phyloP scores from a whole-genome alignment of 2,797 vertebrate species.

The Peromyscus aztecus region DNA sequence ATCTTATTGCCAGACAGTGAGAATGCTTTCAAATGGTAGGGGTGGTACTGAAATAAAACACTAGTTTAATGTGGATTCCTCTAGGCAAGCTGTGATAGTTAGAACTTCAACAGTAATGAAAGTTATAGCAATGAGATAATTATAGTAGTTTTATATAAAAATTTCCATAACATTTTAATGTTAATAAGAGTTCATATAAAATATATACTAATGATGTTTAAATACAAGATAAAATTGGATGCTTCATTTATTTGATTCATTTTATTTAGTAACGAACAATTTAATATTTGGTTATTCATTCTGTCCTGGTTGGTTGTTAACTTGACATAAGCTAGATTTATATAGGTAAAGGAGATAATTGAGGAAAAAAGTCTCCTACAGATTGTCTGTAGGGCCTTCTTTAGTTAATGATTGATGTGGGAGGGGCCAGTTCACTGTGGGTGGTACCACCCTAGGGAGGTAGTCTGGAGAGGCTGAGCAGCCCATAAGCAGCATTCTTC shows the following conservation, averaged over 20 bases:
- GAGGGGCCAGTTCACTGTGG: not conserved
- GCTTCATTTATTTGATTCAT: constrained; percentile 45
- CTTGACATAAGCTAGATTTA: not conserved
- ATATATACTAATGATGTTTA: constrained; percentile 44
- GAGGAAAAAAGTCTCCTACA: not conserved
- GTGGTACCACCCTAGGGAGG: no score
- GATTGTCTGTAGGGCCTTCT: not conserved
- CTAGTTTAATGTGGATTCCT: not conserved
- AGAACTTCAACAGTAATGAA: constrained; percentile 37
- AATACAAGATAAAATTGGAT: constrained; percentile 43
- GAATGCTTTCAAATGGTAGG: not conserved
- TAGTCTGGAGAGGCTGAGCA: not conserved
- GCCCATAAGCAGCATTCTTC: not conserved
- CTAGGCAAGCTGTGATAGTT: constrained; percentile 15
- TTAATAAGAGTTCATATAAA: constrained; percentile 32
- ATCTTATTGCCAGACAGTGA: constrained; percentile 12
- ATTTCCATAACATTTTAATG: constrained; percentile 36
- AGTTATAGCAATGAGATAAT: not conserved
- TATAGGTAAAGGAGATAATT: not conserved
- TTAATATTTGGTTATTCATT: constrained; percentile 32
- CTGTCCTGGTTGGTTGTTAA: not conserved
- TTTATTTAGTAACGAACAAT: constrained; percentile 24
- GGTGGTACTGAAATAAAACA: not conserved
- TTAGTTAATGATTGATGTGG: not conserved
- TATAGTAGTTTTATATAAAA: constrained; percentile 32